These are phyloP conservation scores for Petrocephalus zakoni DNA, from an alignment of 2,113 vertebrate genomes.

Conservation along the genomic window DNA sequence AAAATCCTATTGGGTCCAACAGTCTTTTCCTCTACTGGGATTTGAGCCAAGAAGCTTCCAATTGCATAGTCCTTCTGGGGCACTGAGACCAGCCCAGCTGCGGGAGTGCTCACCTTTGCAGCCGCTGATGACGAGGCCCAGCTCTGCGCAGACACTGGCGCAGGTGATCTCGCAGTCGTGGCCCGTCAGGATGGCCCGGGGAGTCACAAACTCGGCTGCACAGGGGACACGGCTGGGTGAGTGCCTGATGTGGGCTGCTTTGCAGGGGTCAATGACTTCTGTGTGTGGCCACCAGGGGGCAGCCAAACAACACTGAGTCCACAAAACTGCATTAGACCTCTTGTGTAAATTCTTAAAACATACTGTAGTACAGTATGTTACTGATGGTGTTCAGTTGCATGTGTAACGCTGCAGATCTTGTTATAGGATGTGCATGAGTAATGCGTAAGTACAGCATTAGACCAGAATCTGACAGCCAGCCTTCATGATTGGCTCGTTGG, in stretches of 20 bases:
- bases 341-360: not conserved
- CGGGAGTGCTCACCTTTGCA: slow-evolving; percentile 73
- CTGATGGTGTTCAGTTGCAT: not conserved
- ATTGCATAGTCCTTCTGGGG: not conserved
- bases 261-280: not conserved
- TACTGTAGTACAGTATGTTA: no score
- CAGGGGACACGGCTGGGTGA: slow-evolving; percentile 19
- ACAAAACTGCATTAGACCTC: not conserved
- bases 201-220: slow-evolving; percentile 79
- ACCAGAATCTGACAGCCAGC: not conserved
- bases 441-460: not conserved
- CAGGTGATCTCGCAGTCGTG: slow-evolving; percentile 93
- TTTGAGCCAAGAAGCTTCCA: not conserved
- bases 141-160: slow-evolving; percentile 84
- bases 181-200: slow-evolving; percentile 85
- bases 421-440: not conserved
- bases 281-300: not conserved
- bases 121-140: slow-evolving; percentile 91
- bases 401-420: not conserved
- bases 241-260: not conserved
- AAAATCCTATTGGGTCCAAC: not conserved
- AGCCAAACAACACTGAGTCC: not conserved
- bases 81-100: not conserved
- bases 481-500: not conserved
- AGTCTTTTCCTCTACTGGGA: not conserved